Evolutionary conservation across 1,140 invertebrate genomes (phyloP).

Genomic region (Eumeta japonica): DNA sequence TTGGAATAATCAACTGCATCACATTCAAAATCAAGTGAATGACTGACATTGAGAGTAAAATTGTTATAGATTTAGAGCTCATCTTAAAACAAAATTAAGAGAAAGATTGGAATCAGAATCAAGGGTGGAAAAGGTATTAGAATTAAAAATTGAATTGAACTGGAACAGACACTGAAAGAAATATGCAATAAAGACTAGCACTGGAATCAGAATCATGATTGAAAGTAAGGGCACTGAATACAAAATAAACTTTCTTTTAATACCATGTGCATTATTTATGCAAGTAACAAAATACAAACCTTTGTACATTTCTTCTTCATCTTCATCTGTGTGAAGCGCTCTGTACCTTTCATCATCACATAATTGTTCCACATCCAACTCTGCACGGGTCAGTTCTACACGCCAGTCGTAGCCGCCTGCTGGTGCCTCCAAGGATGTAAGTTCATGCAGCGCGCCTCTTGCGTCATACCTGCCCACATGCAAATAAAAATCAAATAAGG

Average conservation of each 20-base stretch:
- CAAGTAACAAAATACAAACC: conserved; percentile 47
- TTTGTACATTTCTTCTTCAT: conserved; percentile 81
- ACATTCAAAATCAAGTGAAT: too few species aligned
- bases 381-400: conserved; percentile 71
- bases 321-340: conserved; percentile 82
- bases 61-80: too few species aligned
- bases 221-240: background rate
- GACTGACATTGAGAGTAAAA: too few species aligned
- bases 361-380: conserved; percentile 79
- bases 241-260: background rate
- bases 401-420: conserved; percentile 70
- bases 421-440: conserved; percentile 70
- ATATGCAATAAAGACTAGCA: background rate
- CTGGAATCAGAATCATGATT: background rate
- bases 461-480: conserved; percentile 87
- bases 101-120: too few species aligned
- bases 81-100: too few species aligned
- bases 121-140: too few species aligned
- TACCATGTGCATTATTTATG: background rate
- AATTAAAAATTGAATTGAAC: too few species aligned
- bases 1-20: too few species aligned
- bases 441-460: conserved; percentile 81
- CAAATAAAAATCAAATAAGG: conserved; percentile 8
- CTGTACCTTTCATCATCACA: conserved; percentile 90
- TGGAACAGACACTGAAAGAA: background rate